Evolutionary conservation across 1,140 invertebrate genomes (phyloP), one percentile per base, ranked within the genome.

Genomic region (Gonatopus flavifemur): DNA sequence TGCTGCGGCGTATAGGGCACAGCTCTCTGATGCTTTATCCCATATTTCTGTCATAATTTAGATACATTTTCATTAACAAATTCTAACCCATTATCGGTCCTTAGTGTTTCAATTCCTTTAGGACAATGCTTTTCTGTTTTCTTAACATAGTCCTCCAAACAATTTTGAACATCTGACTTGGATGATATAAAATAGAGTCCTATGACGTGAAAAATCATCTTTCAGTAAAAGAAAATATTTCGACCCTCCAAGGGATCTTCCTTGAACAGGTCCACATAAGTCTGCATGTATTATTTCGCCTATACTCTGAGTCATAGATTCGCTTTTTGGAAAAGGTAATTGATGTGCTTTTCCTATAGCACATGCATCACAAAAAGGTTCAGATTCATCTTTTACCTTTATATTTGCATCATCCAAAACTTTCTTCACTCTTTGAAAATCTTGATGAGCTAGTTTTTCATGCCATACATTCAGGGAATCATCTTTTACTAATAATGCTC

Each of bases 391-490:
- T n/a, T n/a, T n/a, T n/a, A n/a, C n/a, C n/a, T n/a, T n/a, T n/a
- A n/a, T n/a, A n/a, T n/a, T n/a, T n/a, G n/a, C n/a, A n/a, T n/a
- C n/a, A n/a, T n/a, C n/a, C n/a, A n/a, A n/a, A n/a, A n/a, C n/a
- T n/a, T n/a, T n/a, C n/a, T n/a, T n/a, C n/a, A n/a, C n/a, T n/a
- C n/a, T n/a, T n/a, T n/a, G n/a, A n/a, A n/a, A n/a, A n/a, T n/a
- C n/a, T n/a, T 78, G 68, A 51, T 79, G 72, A 0, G 63, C 67
- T 10, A 79, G 33, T 41, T 48, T 62, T 52, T 74, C 43, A 46
- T 76, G 72, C 74, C 76, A 77, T 32, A 63, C 42, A 20, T 36
- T 28, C 66, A 39, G 22, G 69, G 45, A 7, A 2, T 9, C 5
- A 13, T n/a, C 2, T 15, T 2, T 41, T 6, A 5, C 25, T 25